Conservation (phyloP, 1,140 invertebrate species). For the Drosophila guanche region DNA sequence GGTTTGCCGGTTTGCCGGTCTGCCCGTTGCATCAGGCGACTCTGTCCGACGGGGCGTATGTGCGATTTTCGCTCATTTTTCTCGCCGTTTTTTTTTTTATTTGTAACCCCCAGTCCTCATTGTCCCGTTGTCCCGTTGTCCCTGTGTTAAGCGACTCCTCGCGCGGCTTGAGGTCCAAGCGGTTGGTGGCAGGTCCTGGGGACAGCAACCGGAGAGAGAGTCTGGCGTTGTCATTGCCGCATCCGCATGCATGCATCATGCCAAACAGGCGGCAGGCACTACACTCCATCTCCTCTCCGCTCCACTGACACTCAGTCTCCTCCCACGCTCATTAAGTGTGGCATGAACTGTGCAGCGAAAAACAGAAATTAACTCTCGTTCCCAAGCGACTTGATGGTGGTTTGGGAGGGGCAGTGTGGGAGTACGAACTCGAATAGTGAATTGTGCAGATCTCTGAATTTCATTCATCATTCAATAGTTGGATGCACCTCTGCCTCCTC, state of each 20-base stretch:
- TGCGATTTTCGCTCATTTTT: slow-evolving; percentile 53
- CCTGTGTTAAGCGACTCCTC: slow-evolving; percentile 27
- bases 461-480: not conserved
- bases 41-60: slow-evolving; percentile 57
- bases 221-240: slow-evolving; percentile 48
- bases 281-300: not conserved
- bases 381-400: too few species aligned
- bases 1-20: too few species aligned
- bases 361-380: slow-evolving; percentile 62
- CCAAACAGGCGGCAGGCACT: slow-evolving; percentile 64
- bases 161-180: slow-evolving; percentile 1
- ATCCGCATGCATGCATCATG: slow-evolving; percentile 69
- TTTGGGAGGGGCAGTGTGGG: too few species aligned
- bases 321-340: slow-evolving; percentile 69
- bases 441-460: not conserved
- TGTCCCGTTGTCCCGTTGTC: slow-evolving; percentile 34
- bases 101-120: slow-evolving; percentile 33
- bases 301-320: not conserved
- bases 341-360: slow-evolving; percentile 66
- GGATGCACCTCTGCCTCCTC: not conserved
- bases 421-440: slow-evolving; percentile 3
- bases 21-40: not conserved
- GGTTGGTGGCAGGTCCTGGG: slow-evolving; percentile 1
- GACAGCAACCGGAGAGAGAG: slow-evolving; percentile 33
- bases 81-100: slow-evolving; percentile 25